Percentiles rank a stretch among this genome's conserved stretches.
phyloP scores from a whole-genome alignment of 2,888 invertebrate species.

The Synergus umbraculus region DNA sequence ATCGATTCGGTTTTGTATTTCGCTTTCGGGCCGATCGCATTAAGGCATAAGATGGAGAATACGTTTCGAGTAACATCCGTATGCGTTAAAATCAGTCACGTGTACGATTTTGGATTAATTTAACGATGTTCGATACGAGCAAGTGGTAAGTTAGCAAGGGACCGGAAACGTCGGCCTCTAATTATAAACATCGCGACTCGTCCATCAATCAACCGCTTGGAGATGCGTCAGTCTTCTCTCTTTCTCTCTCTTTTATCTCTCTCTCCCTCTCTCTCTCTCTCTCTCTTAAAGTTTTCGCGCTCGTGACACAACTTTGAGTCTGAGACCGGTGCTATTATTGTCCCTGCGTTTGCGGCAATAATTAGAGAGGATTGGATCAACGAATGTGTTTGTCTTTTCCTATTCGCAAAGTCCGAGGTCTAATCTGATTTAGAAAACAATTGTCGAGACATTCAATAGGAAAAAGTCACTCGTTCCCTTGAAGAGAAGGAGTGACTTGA shows the following conservation, averaged over 20 bases:
- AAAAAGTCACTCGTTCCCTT: neutral
- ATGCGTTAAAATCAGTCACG: slow-evolving; percentile 40
- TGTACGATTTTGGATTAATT: slow-evolving; percentile 43
- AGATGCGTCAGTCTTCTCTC: slow-evolving; percentile 57
- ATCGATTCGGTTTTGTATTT: slow-evolving; percentile 26
- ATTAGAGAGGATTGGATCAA: slow-evolving; percentile 66
- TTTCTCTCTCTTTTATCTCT: slow-evolving; percentile 43
- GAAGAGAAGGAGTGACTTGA: neutral
- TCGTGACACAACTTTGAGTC: slow-evolving; percentile 53
- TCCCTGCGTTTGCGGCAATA: slow-evolving; percentile 62
- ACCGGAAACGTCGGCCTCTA: slow-evolving; percentile 73
- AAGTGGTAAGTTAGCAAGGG: slow-evolving; percentile 43
- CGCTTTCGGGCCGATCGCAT: slow-evolving; percentile 27
- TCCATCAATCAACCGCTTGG: slow-evolving; percentile 73
- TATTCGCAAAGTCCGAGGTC: neutral
- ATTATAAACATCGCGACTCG: slow-evolving; percentile 76
- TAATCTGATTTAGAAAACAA: slow-evolving; percentile 12
- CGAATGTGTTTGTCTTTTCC: slow-evolving; percentile 51
- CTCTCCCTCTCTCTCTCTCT: slow-evolving; percentile 43
- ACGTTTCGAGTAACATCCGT: slow-evolving; percentile 4
- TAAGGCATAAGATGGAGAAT: slow-evolving; percentile 19
- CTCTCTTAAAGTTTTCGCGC: slow-evolving; percentile 43
- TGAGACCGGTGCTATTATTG: slow-evolving; percentile 65
- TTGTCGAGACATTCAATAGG: neutral
- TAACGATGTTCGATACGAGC: slow-evolving; percentile 46